Evolutionary conservation across 2,888 invertebrate species (phyloP).

Genomic region (Dexiosoma caninum): DNA sequence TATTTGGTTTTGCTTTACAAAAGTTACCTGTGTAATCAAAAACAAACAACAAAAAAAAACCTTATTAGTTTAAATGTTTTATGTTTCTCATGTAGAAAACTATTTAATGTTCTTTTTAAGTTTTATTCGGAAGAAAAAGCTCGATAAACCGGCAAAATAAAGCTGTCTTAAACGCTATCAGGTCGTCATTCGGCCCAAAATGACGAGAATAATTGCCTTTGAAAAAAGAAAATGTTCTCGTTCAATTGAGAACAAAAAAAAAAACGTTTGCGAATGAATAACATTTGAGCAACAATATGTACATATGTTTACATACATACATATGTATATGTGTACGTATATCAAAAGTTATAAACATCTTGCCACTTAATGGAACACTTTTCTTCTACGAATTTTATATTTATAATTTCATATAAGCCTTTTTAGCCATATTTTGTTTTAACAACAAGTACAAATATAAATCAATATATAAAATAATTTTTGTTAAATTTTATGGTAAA

Average conservation of each 20-base stretch:
- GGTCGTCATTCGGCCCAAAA: too few relatives aligned
- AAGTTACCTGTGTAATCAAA: conserved; percentile 62
- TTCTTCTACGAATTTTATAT: conserved; percentile 24
- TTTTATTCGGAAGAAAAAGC: background rate
- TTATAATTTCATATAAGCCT: conserved; percentile 59
- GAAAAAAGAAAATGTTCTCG: too few relatives aligned
- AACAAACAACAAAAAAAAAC: conserved; percentile 40
- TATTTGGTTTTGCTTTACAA: conserved; percentile 60
- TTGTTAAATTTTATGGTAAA: conserved; percentile 56
- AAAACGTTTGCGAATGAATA: too few relatives aligned
- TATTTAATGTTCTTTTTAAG: conserved; percentile 45
- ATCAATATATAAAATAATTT: conserved; percentile 57
- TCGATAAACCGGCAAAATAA: background rate
- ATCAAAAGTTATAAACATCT: too few relatives aligned
- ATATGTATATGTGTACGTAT: too few relatives aligned
- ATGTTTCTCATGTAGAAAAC: conserved; percentile 55
- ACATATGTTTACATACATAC: too few relatives aligned
- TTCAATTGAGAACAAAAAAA: too few relatives aligned
- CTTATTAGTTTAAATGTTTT: conserved; percentile 62
- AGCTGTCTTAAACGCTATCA: too few relatives aligned
- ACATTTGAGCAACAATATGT: too few relatives aligned
- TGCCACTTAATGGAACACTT: conserved; percentile 8
- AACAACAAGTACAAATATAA: conserved; percentile 63
- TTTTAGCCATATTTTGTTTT: conserved; percentile 62
- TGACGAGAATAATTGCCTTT: too few relatives aligned